Evolutionary conservation across 2,113 vertebrate genomes (phyloP), one percentile per base, ranked within the genome.

Genomic region (Hucho hucho): DNA sequence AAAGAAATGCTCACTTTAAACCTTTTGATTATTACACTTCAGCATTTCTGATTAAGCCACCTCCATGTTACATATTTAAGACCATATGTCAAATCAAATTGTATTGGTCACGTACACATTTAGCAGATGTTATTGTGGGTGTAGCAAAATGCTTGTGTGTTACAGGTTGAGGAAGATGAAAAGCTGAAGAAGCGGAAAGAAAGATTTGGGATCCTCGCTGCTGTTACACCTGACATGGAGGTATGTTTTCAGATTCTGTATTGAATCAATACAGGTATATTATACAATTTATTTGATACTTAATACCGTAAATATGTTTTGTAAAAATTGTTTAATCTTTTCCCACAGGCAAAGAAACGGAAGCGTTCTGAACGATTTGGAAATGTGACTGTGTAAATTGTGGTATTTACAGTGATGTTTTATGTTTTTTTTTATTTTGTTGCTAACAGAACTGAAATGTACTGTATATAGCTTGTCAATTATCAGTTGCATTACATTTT

Each of bases 131-230:
- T 6, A 32, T 32, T 32, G 32, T 32, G 32, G 32, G 32, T 32
- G 32, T 32, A 32, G 32, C 6, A 32, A 32, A 32, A 32, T 32
- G 32, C 32, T 32, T 32, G 18, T 46, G 69, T 49, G 74, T 47
- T 72, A 43, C 72, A 98, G 96, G 92, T 93, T 0, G 96, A 97
- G 79, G 96, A 96, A 20, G 95, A 98, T 1, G 96, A 97, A 69
- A 98, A 97, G 68, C 92, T 98, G 85, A 97, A 95, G 83, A 97
- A 96, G 87, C 94, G 96, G 81, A 97, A 98, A 95, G 96, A 98
- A 43, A 74, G 96, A 64, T 98, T 98, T 73, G 96, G 96, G 11
- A 93, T 91, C 74, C 82, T 94, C 4, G 90, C 87, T 69, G 92
- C 90, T 0, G 91, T 85, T 11, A 49, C 26, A 74, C 93, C 92